Evolutionary conservation across 2,113 vertebrate genomes (phyloP).

Genomic region (Albula goreensis): DNA sequence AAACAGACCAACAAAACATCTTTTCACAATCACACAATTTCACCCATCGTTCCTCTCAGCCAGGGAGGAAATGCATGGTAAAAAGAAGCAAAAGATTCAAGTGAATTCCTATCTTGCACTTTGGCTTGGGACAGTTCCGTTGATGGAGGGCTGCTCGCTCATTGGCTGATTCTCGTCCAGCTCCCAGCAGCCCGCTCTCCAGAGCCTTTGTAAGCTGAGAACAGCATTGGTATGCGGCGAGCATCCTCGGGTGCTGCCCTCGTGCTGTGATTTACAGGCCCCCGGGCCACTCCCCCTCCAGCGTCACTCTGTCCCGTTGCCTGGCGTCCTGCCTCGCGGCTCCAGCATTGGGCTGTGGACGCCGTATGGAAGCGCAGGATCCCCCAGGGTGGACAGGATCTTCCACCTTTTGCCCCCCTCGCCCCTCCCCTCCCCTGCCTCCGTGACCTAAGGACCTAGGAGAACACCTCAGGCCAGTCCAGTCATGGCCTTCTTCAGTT

Average conservation of each 20-base stretch:
- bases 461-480: background rate
- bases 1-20: background rate
- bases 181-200: background rate
- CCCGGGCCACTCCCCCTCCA: conserved; percentile 2
- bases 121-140: background rate
- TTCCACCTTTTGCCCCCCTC: background rate
- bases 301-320: background rate
- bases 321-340: background rate
- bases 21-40: background rate
- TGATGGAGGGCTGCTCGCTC: background rate
- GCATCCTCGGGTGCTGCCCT: conserved; percentile 17
- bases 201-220: background rate
- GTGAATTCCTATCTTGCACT: background rate
- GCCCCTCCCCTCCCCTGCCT: background rate
- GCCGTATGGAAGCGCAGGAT: background rate
- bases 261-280: conserved; percentile 19
- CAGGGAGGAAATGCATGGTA: background rate
- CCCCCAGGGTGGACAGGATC: background rate
- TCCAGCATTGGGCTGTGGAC: conserved; percentile 11
- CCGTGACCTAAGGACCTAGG: conserved; percentile 25
- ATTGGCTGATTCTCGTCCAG: background rate
- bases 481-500: conserved; percentile 39
- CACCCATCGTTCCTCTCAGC: background rate
- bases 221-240: conserved; percentile 30
- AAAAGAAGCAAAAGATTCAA: background rate